Evolutionary conservation across 2,113 vertebrate genomes (phyloP).

Genomic region (Sprattus sprattus): DNA sequence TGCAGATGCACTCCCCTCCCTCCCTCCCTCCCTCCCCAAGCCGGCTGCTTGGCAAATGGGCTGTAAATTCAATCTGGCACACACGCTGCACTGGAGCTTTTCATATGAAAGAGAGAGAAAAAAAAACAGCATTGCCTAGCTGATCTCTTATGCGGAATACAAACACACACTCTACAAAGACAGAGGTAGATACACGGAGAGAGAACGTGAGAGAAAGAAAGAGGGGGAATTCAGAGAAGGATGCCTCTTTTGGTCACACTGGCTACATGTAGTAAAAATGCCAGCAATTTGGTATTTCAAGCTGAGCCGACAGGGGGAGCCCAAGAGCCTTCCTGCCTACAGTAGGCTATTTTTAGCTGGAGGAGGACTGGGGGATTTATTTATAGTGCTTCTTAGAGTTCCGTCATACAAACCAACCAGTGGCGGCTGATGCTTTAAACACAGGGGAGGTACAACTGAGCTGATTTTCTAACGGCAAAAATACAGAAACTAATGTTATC

Average conservation of each 20-base stretch:
- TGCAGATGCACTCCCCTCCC: neutral
- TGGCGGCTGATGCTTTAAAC: too few species aligned
- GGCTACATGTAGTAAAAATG: neutral
- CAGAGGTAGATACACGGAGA: neutral
- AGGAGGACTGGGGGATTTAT: conserved; percentile 50
- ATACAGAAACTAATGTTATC: neutral
- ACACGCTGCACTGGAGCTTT: neutral
- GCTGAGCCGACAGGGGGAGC: conserved; percentile 42
- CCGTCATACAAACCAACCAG: conserved; percentile 32
- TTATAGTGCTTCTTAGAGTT: conserved; percentile 51
- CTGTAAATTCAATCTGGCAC: conserved; percentile 22
- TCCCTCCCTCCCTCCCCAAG: neutral
- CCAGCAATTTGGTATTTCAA: conserved; percentile 17
- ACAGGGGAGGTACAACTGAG: too few species aligned
- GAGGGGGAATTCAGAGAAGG: neutral
- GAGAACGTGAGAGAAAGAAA: neutral
- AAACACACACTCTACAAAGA: neutral
- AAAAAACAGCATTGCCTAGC: conserved; percentile 6
- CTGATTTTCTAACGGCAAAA: too few species aligned
- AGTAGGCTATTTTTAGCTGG: conserved; percentile 55
- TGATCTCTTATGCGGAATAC: neutral
- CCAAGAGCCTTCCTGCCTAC: conserved; percentile 32
- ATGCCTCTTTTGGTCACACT: neutral
- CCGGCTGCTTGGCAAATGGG: neutral
- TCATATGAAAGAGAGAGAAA: neutral